Evolutionary conservation across 2,797 vertebrate genomes (phyloP).

Genomic region (Selene dorsalis): DNA sequence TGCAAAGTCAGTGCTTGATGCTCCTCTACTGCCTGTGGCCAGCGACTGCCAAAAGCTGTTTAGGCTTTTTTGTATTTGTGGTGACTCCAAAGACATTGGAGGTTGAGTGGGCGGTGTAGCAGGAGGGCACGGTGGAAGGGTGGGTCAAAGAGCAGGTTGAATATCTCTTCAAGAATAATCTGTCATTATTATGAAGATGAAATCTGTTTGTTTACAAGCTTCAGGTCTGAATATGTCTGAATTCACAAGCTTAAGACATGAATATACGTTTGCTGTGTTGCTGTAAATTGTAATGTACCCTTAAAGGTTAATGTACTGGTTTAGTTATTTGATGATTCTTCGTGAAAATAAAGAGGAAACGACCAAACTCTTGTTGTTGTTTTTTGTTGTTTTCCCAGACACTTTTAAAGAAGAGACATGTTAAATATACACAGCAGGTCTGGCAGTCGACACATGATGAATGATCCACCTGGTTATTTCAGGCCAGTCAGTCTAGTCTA

Average conservation of each 20-base stretch:
- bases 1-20: conserved; percentile 66
- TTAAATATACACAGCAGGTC: not conserved
- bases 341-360: conserved; percentile 35
- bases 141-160: conserved; percentile 66
- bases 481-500: not conserved
- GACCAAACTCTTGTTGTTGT: not conserved
- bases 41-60: conserved; percentile 78
- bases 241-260: not conserved
- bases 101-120: conserved; percentile 69
- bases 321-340: not conserved
- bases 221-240: not conserved
- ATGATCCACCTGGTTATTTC: not conserved
- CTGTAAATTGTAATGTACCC: conserved; percentile 4
- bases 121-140: conserved; percentile 42
- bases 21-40: conserved; percentile 68
- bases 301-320: not conserved
- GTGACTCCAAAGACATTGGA: conserved; percentile 72
- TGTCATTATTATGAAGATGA: conserved; percentile 40
- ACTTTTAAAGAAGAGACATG: not conserved
- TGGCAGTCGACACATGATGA: not conserved
- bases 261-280: not conserved
- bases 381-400: not conserved
- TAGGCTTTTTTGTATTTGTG: conserved; percentile 76
- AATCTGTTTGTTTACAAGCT: conserved; percentile 2
- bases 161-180: conserved; percentile 46